These are phyloP conservation scores for Sebastes reedi DNA, from an alignment of 2,797 vertebrate species.

Conservation along the genomic window DNA sequence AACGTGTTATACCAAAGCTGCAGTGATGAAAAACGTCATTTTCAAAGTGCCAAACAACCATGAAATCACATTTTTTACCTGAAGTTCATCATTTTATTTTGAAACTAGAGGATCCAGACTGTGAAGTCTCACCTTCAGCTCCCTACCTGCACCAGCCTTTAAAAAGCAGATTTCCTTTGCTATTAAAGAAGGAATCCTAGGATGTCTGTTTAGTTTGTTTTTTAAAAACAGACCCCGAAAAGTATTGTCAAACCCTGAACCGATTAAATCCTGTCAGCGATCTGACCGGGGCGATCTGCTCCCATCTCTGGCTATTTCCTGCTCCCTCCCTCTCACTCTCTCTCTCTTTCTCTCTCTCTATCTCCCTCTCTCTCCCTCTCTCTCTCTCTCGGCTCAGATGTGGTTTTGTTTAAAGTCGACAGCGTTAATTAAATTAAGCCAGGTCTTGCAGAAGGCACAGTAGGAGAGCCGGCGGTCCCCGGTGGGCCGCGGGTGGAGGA, in stretches of 20 bases:
- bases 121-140: constrained; percentile 18
- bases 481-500: constrained; percentile 62
- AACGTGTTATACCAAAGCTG: neutral
- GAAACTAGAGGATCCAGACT: constrained; percentile 26
- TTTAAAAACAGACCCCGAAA: neutral
- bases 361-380: neutral
- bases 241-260: constrained; percentile 26
- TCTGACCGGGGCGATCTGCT: constrained; percentile 33
- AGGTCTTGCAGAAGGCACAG: constrained; percentile 82
- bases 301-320: constrained; percentile 33
- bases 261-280: constrained; percentile 43
- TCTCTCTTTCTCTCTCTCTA: constrained; percentile 5
- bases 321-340: constrained; percentile 6
- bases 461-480: constrained; percentile 74
- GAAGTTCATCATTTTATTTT: constrained; percentile 27
- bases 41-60: constrained; percentile 9
- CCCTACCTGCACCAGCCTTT: constrained; percentile 11
- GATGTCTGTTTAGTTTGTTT: neutral
- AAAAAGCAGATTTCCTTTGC: constrained; percentile 7
- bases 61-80: constrained; percentile 41
- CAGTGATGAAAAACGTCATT: neutral
- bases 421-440: constrained; percentile 85
- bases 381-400: constrained; percentile 67
- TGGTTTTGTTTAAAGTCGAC: constrained; percentile 84
- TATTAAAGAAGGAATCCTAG: constrained; percentile 12